These are phyloP conservation scores for Mobula birostris DNA, from an alignment of 2,113 vertebrate genomes.

Conservation along the genomic window DNA sequence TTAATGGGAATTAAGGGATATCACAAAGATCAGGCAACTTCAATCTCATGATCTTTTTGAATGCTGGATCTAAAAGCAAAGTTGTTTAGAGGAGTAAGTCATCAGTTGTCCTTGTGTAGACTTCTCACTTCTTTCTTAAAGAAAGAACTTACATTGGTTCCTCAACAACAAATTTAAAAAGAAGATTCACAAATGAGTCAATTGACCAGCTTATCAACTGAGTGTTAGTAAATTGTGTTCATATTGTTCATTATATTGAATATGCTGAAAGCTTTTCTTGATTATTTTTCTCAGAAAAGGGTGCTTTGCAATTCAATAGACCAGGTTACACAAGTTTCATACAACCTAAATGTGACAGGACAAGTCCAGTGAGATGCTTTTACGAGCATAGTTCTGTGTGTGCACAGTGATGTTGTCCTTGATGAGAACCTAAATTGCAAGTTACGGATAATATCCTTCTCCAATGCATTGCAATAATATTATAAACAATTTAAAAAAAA, in stretches of 20 bases:
- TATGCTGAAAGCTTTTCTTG: neutral
- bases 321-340: neutral
- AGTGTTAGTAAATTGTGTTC: neutral
- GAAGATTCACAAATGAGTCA: neutral
- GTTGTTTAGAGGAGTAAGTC: neutral
- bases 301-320: too few species aligned
- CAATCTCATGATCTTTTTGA: too few species aligned
- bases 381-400: neutral
- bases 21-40: too few species aligned
- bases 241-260: neutral
- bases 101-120: neutral
- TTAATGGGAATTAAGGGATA: too few species aligned
- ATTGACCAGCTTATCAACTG: neutral
- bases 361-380: neutral
- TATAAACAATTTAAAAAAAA: neutral
- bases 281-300: neutral
- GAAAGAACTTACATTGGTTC: neutral
- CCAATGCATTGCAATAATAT: neutral
- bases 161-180: neutral
- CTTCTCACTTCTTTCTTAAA: neutral
- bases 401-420: neutral
- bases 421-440: neutral
- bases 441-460: neutral
- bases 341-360: neutral
- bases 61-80: neutral